Conservation (phyloP, 1,140 invertebrate genomes). For the Gonioctena quinquepunctata region DNA sequence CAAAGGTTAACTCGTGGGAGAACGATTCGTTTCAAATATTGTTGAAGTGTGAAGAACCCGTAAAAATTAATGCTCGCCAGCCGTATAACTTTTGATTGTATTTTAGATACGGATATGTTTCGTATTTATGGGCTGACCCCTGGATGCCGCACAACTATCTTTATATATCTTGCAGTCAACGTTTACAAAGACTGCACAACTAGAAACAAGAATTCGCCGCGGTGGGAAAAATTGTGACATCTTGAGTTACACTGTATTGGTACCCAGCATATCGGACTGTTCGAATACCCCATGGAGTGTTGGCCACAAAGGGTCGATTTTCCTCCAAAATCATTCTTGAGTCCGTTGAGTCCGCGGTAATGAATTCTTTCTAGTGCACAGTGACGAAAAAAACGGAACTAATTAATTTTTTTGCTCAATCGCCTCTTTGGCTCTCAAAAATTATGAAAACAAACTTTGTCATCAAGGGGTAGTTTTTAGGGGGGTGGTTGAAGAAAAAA, state of each 20-base stretch:
- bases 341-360: too few species aligned
- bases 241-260: background rate
- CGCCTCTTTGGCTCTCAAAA: too few species aligned
- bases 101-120: conserved; percentile 5
- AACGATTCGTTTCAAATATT: conserved; percentile 4
- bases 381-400: too few species aligned
- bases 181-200: background rate
- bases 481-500: too few species aligned
- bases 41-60: conserved; percentile 6
- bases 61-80: conserved; percentile 2
- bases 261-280: background rate
- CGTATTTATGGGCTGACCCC: conserved; percentile 11
- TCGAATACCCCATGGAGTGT: background rate
- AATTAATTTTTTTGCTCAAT: too few species aligned
- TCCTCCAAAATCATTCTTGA: too few species aligned
- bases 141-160: conserved; percentile 3
- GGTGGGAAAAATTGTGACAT: background rate
- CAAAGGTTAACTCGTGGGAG: conserved; percentile 2
- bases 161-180: background rate
- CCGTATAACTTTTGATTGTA: conserved; percentile 11
- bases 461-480: too few species aligned
- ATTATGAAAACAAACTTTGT: too few species aligned
- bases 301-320: too few species aligned
- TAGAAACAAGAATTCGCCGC: background rate
- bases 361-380: too few species aligned